Evolutionary conservation across 1,140 invertebrate genomes (phyloP).

Genomic region (Brachionus calyciflorus): DNA sequence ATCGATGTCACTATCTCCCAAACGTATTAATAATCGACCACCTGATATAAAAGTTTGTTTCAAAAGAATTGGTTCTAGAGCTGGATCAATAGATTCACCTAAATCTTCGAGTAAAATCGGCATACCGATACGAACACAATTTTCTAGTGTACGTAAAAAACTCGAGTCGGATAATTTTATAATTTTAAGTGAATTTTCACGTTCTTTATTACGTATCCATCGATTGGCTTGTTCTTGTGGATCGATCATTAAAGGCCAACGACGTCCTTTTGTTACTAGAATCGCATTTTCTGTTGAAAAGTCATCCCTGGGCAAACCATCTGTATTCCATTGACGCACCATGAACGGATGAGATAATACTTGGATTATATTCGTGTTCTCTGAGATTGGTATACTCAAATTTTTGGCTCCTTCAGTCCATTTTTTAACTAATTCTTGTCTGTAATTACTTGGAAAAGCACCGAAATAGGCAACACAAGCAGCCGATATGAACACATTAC

Average conservation of each 20-base stretch:
- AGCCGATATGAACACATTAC: conserved; percentile 61
- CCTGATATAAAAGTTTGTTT: conserved; percentile 52
- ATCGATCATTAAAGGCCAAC: conserved; percentile 84
- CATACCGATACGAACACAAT: conserved; percentile 61
- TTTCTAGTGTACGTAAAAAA: conserved; percentile 58
- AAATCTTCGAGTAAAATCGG: conserved; percentile 61
- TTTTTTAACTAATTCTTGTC: conserved; percentile 51
- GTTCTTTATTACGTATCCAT: conserved; percentile 57
- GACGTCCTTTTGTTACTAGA: conserved; percentile 72
- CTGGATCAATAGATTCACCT: conserved; percentile 59
- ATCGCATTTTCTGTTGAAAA: conserved; percentile 84
- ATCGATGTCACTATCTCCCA: conserved; percentile 58
- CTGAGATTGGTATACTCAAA: conserved; percentile 58
- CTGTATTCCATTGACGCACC: conserved; percentile 77
- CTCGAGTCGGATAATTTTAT: conserved; percentile 58
- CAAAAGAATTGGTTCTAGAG: conserved; percentile 59
- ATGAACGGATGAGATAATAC: conserved; percentile 80
- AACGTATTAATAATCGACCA: conserved; percentile 47
- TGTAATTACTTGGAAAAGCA: conserved; percentile 58
- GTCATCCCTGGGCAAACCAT: conserved; percentile 75
- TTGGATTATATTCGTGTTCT: conserved; percentile 46
- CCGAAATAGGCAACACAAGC: conserved; percentile 62
- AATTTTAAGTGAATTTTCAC: conserved; percentile 58
- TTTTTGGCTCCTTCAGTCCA: conserved; percentile 52
- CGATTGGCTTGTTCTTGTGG: conserved; percentile 75